Percentiles rank a stretch among this genome's conserved stretches.
phyloP scores from a whole-genome alignment of 2,888 invertebrate species.

The Ceraclea dissimilis region DNA sequence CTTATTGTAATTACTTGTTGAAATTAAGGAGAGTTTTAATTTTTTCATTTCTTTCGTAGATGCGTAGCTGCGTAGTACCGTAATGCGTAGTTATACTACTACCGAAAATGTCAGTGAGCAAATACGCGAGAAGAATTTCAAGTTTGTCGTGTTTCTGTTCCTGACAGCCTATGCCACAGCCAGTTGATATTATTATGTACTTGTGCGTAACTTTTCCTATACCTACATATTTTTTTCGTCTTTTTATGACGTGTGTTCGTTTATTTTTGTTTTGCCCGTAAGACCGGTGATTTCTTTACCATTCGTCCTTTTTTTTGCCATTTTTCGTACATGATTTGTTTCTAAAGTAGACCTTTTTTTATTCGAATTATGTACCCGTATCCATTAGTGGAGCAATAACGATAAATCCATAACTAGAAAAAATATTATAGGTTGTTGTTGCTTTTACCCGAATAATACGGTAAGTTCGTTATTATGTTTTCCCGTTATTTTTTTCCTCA shows the following conservation, averaged over 20 bases:
- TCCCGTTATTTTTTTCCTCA: too few relatives aligned
- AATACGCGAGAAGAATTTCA: neutral
- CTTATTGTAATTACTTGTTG: too few relatives aligned
- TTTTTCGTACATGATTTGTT: conserved; percentile 2
- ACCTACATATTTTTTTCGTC: neutral
- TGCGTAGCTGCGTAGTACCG: too few relatives aligned
- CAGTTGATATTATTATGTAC: neutral
- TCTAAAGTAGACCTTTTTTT: neutral
- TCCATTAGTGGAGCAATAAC: too few relatives aligned
- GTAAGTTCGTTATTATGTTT: too few relatives aligned
- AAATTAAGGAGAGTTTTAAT: too few relatives aligned
- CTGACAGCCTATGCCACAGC: neutral
- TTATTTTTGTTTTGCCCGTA: neutral
- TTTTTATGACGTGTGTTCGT: neutral
- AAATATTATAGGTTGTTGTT: too few relatives aligned
- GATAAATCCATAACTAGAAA: too few relatives aligned
- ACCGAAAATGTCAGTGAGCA: neutral
- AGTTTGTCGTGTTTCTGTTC: neutral
- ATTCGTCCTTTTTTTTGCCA: neutral
- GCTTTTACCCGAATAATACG: too few relatives aligned
- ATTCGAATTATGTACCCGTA: neutral
- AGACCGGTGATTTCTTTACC: neutral
- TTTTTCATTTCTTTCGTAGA: too few relatives aligned
- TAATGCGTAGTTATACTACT: too few relatives aligned
- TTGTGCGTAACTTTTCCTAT: neutral